These are phyloP conservation scores for Prolemur simus DNA, from an alignment of 2,113 vertebrate genomes.

Conservation along the genomic window DNA sequence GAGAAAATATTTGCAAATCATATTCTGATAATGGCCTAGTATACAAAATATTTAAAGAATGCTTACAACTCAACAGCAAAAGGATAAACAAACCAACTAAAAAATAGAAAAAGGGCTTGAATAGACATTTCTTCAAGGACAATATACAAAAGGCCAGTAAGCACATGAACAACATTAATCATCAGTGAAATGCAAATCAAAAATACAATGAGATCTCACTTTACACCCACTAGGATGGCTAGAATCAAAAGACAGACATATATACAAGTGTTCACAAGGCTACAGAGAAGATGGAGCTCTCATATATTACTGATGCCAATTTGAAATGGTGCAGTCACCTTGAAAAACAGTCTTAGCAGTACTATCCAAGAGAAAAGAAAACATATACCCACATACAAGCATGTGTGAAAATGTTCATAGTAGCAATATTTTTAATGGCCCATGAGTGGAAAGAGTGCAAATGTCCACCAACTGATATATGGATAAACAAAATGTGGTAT, in stretches of 20 bases:
- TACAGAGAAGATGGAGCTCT: not conserved
- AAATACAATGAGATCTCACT: not conserved
- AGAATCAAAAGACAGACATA: conserved; percentile 10
- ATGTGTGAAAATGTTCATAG: not conserved
- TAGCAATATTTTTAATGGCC: not conserved
- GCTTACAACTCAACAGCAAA: not conserved
- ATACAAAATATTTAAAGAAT: not conserved
- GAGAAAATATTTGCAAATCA: conserved; percentile 4
- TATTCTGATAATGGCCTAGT: not conserved
- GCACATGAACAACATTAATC: not conserved
- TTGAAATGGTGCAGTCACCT: not conserved
- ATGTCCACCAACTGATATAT: not conserved
- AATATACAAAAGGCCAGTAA: not conserved
- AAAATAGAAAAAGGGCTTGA: not conserved
- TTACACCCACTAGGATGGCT: not conserved
- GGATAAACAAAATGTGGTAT: not conserved
- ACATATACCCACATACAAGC: not conserved
- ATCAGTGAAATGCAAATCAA: not conserved
- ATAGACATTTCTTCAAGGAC: not conserved
- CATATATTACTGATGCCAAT: not conserved
- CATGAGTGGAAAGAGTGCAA: not conserved
- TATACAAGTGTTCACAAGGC: not conserved
- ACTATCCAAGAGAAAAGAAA: not conserved
- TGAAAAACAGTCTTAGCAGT: not conserved
- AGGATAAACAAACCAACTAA: not conserved